These are phyloP conservation scores for Crossaster papposus DNA, from an alignment of 53 echinoderm and acorn worm species.

Conservation along the genomic window DNA sequence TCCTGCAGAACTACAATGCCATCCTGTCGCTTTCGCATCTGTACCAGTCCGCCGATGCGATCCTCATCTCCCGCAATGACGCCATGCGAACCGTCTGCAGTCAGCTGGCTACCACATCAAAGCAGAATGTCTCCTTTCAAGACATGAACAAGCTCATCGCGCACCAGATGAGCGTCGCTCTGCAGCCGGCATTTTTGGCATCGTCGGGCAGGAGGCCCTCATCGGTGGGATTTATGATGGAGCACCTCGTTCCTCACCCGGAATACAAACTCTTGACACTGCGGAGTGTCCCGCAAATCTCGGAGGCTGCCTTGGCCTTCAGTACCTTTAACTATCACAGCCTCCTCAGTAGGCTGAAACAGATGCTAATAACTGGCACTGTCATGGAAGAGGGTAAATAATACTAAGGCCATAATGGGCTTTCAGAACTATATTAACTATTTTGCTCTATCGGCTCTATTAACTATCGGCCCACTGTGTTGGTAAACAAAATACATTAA, in stretches of 20 bases:
- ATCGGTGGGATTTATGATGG: slow-evolving; percentile 70
- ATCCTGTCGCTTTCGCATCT: slow-evolving; percentile 88
- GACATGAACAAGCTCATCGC: slow-evolving; percentile 94
- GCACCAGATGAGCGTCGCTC: slow-evolving; percentile 63
- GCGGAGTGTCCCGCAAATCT: slow-evolving; percentile 82
- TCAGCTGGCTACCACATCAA: slow-evolving; percentile 41
- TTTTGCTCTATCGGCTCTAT: too few species aligned
- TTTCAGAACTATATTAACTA: too few species aligned
- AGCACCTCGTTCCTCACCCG: slow-evolving; percentile 84
- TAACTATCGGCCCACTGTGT: too few species aligned
- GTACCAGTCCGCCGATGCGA: slow-evolving; percentile 85
- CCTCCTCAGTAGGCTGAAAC: slow-evolving; percentile 78
- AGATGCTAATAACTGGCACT: slow-evolving; percentile 87
- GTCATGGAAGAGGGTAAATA: slow-evolving; percentile 88
- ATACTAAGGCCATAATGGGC: neutral
- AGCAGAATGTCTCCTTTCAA: slow-evolving; percentile 76
- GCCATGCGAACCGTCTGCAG: slow-evolving; percentile 74
- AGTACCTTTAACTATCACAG: slow-evolving; percentile 93
- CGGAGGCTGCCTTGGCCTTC: slow-evolving; percentile 80
- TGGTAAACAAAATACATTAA: too few species aligned
- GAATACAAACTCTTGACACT: slow-evolving; percentile 95
- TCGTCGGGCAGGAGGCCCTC: slow-evolving; percentile 14
- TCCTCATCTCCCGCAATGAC: slow-evolving; percentile 87
- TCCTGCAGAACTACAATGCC: slow-evolving; percentile 97
- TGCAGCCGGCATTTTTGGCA: slow-evolving; percentile 68